Base-by-base conservation (phyloP, 2,888 invertebrate genomes). In the Ophraella communa region DNA sequence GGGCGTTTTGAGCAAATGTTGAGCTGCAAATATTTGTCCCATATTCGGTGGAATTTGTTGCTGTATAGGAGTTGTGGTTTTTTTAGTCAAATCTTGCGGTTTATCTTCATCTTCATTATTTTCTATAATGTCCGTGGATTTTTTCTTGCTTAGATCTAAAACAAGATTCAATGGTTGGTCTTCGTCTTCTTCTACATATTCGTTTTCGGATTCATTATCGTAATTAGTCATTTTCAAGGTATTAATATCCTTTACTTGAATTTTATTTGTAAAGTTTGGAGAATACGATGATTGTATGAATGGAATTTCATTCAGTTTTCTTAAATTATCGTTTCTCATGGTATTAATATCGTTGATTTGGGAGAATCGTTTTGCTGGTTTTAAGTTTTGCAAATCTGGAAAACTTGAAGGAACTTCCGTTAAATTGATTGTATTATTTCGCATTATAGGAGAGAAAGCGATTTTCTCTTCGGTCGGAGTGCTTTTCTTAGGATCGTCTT, bases 61-160 rank as follows among this genome's bases (percentile, higher is more conserved):
- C 14, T 68, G 53, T 8, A 64, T 23, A 33, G 83, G 83, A 20
- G 80, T 81, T 1, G 82, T 74, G 5, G 81, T 30, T 65, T 86
- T 84, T 59, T 81, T 82, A 1, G 81, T 80, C 39, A 83, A 74
- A 73, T 84, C 84, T 72, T 87, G 84, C 1, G 86, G 84, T 64
- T 78, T 71, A 62, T 76, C n/a, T n/a, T n/a, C 72, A 69, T 75
- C 72, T 27, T 67, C 69, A 3, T 58, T 59, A 20, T 71, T 74
- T 64, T 76, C 76, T 1, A 73, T 69, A n/a, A 8, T 14, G 7
- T 76, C 73, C n/a, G 74, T 74, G 7, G 65, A 52, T 71, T 79
- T 88, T 81, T 93, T 94, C 78, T 92, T 92, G 78, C 93, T 93
- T 68, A 95, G 86, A 83, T 95, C 94, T 49, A 94, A 84, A 3